Base-by-base conservation (phyloP, 2,797 vertebrate species). In the Champsocephalus gunnari region DNA sequence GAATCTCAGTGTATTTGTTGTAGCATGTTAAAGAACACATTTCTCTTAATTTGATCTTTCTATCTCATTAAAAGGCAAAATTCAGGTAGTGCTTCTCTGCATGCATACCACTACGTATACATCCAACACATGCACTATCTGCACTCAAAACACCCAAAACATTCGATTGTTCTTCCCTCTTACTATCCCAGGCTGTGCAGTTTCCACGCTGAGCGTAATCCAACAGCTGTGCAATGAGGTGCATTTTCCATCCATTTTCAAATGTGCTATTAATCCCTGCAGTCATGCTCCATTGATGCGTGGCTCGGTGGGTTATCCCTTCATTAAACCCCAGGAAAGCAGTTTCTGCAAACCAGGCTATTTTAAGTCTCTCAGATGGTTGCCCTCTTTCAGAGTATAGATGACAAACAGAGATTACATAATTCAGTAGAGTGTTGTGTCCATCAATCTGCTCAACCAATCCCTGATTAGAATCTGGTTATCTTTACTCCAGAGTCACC, bases 381-480 rank as follows among this genome's bases (percentile, higher is more conserved):
- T 44, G 59, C 64, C 21, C 68, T 10, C 59, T 55, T 63, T 71
- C 58, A 77, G 69, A 80, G 81, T 69, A 77, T 49, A 75, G 84
- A 88, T 76, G 68, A 81, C 75, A 80, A 38, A 86, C 76, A 86
- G 76, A 87, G 77, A 87, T 88, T 81, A 92, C 55, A 71, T 88
- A 83, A 90, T 91, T 88, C 84, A 87, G 79, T 71, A 87, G 84
- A 88, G 77, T 69, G 79, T 50, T 87, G 74, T 70, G 71, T 88
- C 59, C 68, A 71, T 84, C 69, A 66, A 76, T 79, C 58, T 53
- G 55, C 51, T 83, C 61, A 60, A 78, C 87, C 73, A 80, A 74
- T 82, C 85, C 72, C 89, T 81, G 87, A 89, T 95, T 92, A 96
- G 88, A 96, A 94, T 90, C 92, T 90, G 75, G 94, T 96, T 82